Evolutionary conservation across 2,797 vertebrate genomes (phyloP), one percentile per base, ranked within the genome.

Genomic region (Sphenodon punctatus): DNA sequence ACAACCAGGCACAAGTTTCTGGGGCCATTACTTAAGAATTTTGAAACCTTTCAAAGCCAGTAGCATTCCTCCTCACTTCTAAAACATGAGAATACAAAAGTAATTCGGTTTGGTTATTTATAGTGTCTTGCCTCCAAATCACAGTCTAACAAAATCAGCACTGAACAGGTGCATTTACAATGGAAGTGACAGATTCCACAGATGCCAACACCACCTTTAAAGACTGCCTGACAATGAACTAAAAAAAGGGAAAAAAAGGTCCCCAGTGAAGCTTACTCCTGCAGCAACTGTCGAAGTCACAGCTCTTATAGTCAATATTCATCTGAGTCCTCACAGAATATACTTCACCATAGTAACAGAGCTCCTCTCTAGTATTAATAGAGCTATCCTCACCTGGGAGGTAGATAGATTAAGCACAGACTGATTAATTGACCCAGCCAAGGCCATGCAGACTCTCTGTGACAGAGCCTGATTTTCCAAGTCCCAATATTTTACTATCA

Each of bases 31-130:
- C 25, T 20, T 56, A 56, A 56, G 19, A 56, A 32, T 58, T n/a
- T 16, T 74, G 5, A 30, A 56, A 20, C 6, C 76, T 67, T 48
- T 82, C 72, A 56, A 80, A 72, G 34, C 75, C 80, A 65, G 23
- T 27, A 70, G 72, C 5, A 46, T 55, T 43, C 43, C 32, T 48
- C 25, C 25, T 34, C 78, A 69, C n/a, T n/a, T n/a, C n/a, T n/a
- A n/a, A 67, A 58, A 77, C 25, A 67, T 79, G 73, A 87, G 87
- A 80, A 83, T 3, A 74, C 1, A 8, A 42, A 67, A 20, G 75
- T 83, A 82, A 89, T 78, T 67, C 76, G 82, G 42, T 5, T 68
- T 83, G 55, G 66, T 84, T 81, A 42, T 81, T 75, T 45, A 86
- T 72, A 86, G 73, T 65, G 71, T 83, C 70, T 63, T 64, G 67